Base-by-base conservation (phyloP, 1,140 invertebrate species). In the Argopecten irradians region DNA sequence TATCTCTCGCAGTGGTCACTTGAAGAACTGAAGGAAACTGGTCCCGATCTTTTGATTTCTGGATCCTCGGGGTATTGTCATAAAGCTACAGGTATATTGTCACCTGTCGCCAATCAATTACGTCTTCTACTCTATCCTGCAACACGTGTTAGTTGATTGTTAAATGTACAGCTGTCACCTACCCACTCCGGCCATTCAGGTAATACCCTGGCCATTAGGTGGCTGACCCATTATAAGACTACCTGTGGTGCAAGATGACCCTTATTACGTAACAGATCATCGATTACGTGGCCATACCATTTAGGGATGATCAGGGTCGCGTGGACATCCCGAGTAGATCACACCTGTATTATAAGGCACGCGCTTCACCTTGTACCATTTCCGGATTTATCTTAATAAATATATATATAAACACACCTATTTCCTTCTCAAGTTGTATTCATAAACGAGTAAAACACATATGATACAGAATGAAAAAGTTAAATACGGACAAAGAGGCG, bases 181-280 rank as follows among this genome's bases (percentile, higher is more conserved):
- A 28, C 55, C 2, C 55, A 71, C 22, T 1, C 2, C 28, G 55
- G 8, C 55, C 55, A 71, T 71, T 71, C n/a, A 71, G 55, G n/a
- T n/a, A 71, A 8, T n/a, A 71, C 22, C 55, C 22, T 8, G 55
- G 22, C 55, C 55, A 71, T 71, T 71, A 71, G 55, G 22, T 22
- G 1, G 3, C 8, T 71, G 5, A n/a, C 28, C 55, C 16, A 71
- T 71, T 71, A 28, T 7, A n/a, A 28, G 0, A 28, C 22, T 71
- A 71, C 55, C 55, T 71, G 55, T 71, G 55, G 55, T 71, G 55
- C 55, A n/a, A 71, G 55, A n/a, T 71, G 55, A 28, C 55, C 55
- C 5, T 71, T 71, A 71, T 71, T n/a, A 71, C 55, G 55, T 71
- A 71, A 71, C 55, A 71, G n/a, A 71, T 71, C 22, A n/a, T 71